These are phyloP conservation scores for Meleagris gallopavo DNA, from an alignment of 2,113 vertebrate species.

Conservation along the genomic window DNA sequence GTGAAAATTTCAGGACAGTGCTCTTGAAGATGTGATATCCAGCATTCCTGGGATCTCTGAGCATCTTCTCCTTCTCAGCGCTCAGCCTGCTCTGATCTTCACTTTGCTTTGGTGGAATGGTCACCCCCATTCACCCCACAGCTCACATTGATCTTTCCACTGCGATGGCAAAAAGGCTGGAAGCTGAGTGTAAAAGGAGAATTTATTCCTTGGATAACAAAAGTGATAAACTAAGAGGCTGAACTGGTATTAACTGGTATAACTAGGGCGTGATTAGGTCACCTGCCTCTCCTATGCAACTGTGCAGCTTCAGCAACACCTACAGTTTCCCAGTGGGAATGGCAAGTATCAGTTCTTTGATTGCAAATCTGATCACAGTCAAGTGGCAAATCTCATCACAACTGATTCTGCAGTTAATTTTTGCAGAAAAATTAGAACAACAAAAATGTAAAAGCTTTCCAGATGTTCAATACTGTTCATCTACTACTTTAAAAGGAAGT, in stretches of 20 bases:
- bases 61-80: not conserved
- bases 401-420: not conserved
- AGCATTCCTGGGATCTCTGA: not conserved
- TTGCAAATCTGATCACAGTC: not conserved
- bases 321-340: slow-evolving; percentile 71
- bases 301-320: slow-evolving; percentile 76
- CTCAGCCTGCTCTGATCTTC: not conserved
- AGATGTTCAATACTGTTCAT: not conserved
- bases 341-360: slow-evolving; percentile 1
- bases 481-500: not conserved
- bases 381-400: not conserved
- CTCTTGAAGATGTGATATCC: slow-evolving; percentile 16
- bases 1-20: slow-evolving; percentile 20
- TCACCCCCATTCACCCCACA: not conserved
- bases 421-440: not conserved
- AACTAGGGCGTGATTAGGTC: not conserved
- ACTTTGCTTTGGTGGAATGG: not conserved
- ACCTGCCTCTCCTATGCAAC: not conserved
- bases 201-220: slow-evolving; percentile 45
- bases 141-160: slow-evolving; percentile 74
- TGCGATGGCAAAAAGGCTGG: slow-evolving; percentile 63
- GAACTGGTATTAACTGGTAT: not conserved
- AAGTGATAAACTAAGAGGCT: slow-evolving; percentile 42
- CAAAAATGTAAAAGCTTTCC: not conserved
- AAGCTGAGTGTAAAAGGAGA: slow-evolving; percentile 67